These are phyloP conservation scores for Megalonaias nervosa DNA, from an alignment of 1,140 invertebrate species.

Conservation along the genomic window DNA sequence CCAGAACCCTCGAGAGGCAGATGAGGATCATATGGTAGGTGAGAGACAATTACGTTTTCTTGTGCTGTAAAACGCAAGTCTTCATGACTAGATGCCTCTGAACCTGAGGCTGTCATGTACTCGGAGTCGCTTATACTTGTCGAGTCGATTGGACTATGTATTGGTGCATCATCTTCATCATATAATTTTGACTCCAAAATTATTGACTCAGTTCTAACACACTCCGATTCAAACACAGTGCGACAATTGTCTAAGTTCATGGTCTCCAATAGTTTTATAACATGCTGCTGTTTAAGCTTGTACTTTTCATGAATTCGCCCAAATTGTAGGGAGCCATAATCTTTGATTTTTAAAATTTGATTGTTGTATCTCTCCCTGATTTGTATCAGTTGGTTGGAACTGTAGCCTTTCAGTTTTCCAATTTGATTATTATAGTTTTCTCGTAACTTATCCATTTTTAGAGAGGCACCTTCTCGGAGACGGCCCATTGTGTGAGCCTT, in stretches of 20 bases:
- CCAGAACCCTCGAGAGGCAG: too few relatives aligned
- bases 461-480: conserved; percentile 92
- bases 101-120: conserved; percentile 30
- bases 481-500: conserved; percentile 79
- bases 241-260: conserved; percentile 97
- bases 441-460: conserved; percentile 94
- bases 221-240: conserved; percentile 77
- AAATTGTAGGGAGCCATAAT: conserved; percentile 94
- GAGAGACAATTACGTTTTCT: conserved; percentile 1
- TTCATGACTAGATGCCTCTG: conserved; percentile 13
- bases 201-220: conserved; percentile 83
- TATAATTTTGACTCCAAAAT: conserved; percentile 43
- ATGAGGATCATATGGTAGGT: too few relatives aligned
- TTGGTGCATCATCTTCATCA: conserved; percentile 4
- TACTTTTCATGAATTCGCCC: conserved; percentile 90
- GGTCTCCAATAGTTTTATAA: conserved; percentile 95
- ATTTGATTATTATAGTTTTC: conserved; percentile 89
- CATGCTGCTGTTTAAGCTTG: conserved; percentile 92
- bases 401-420: conserved; percentile 62
- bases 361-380: conserved; percentile 95
- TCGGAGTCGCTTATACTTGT: conserved; percentile 26
- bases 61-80: conserved; percentile 10
- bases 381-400: conserved; percentile 86
- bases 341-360: conserved; percentile 93
- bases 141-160: conserved; percentile 26